phyloP scores from a whole-genome alignment of 2,113 vertebrate species.

The Microcebus griseorufus region DNA sequence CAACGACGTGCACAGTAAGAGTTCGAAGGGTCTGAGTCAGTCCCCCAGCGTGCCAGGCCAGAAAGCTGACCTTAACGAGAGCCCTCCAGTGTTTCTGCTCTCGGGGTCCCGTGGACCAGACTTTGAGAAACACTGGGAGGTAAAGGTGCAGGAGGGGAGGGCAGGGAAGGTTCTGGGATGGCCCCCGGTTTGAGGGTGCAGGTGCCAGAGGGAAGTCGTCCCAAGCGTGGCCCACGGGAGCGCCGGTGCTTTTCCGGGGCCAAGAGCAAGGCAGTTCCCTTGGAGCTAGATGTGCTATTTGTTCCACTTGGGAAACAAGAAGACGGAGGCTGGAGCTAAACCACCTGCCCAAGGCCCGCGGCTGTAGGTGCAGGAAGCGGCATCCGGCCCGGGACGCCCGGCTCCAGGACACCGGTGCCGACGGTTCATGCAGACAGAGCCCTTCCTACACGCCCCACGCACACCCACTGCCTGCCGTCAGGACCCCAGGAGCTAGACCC shows the following conservation, averaged over 20 bases:
- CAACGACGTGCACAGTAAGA: background rate
- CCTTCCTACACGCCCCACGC: rapidly evolving
- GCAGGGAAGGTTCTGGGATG: background rate
- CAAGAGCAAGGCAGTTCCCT: background rate
- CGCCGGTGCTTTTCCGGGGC: background rate
- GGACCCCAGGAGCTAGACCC: rapidly evolving
- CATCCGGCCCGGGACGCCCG: rapidly evolving
- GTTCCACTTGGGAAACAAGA: background rate
- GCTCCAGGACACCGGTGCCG: rapidly evolving
- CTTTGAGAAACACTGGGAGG: background rate
- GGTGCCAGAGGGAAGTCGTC: background rate
- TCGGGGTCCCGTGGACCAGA: background rate
- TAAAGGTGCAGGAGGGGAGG: background rate
- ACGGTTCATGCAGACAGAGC: rapidly evolving
- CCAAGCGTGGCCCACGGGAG: background rate
- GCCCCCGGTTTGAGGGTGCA: background rate
- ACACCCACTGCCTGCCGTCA: rapidly evolving
- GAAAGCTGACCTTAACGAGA: rapidly evolving
- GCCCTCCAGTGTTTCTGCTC: background rate
- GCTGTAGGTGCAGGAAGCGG: background rate
- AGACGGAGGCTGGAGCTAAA: background rate
- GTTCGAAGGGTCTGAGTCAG: too few species aligned
- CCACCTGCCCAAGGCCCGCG: background rate
- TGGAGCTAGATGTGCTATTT: background rate
- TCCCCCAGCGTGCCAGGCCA: background rate